Evolutionary conservation across 2,797 vertebrate species (phyloP), one percentile per base, ranked within the genome.

Genomic region (Toxotes lorentzi): DNA sequence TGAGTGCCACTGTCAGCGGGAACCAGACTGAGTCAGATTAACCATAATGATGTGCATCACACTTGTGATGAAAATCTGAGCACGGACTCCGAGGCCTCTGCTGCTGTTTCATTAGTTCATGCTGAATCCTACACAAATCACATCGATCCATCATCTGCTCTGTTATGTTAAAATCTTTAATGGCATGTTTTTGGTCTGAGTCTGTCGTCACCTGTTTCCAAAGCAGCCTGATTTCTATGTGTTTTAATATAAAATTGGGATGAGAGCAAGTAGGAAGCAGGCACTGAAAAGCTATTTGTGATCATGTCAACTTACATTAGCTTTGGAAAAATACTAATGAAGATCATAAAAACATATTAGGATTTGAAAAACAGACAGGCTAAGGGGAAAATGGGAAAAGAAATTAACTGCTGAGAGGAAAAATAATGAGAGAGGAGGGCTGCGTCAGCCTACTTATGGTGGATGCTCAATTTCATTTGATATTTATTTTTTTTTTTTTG

Each of bases 1-100:
- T 90, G 79, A 89, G 35, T 53, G 72, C 69, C 61, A 40, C 73
- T 70, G 73, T 88, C 78, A 58, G 73, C 70, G 81, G 71, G 51
- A 84, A 78, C 75, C 83, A 90, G 87, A 79, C 84, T 23, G 58
- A 80, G 71, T 86, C 85, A 89, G 90, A 90, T 90, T 90, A 91
- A 87, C 68, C 43, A 23, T 63, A 72, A 82, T 78, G 77, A 83
- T 78, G 89, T 90, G 85, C 80, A 85, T 92, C 89, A 91, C 81
- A 78, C 73, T 76, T 48, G 74, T 76, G 86, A 83, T 83, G 79
- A 79, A 79, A 88, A 74, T 45, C 54, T 41, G 58, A 34, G 34
- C 41, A 27, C 50, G 24, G 59, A 69, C 47, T 14, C 30, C 8
- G 63, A 45, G 68, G 50, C 74, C 48, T 58, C 54, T 21, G 11